Conservation (phyloP, 2,113 vertebrate species). For the Lagenorhynchus albirostris region DNA sequence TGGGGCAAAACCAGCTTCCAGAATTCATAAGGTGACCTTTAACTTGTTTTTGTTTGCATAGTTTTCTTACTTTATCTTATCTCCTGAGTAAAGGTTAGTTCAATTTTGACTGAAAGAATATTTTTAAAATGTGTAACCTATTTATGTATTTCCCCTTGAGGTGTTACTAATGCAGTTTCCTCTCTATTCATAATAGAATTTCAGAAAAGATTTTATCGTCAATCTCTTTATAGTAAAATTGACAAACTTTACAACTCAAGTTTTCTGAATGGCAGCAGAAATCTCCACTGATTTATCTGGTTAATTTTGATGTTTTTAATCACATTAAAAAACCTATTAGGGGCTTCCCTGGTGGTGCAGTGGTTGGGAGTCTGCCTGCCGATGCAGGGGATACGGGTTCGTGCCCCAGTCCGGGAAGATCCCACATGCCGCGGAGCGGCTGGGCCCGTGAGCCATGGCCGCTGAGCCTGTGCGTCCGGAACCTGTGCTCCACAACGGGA, state of each 20-base stretch:
- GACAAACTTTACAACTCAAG: not conserved
- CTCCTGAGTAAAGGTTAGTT: not conserved
- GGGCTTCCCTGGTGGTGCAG: too few relatives aligned
- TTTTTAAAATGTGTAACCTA: not conserved
- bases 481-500: too few relatives aligned
- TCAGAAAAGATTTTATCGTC: conserved; percentile 21
- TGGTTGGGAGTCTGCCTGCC: too few relatives aligned
- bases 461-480: too few relatives aligned
- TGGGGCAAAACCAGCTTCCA: not conserved
- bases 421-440: too few relatives aligned
- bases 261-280: not conserved
- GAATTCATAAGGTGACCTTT: not conserved
- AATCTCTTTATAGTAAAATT: not conserved
- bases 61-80: not conserved
- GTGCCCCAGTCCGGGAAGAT: too few relatives aligned
- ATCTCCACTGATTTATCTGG: not conserved
- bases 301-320: not conserved
- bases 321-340: not conserved
- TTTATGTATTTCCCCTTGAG: not conserved
- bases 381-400: too few relatives aligned
- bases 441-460: too few relatives aligned
- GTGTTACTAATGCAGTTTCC: not conserved
- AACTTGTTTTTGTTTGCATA: not conserved
- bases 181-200: not conserved
- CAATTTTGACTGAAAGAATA: not conserved